Conservation (phyloP, 2,797 vertebrate genomes). For the Lepus oiostolus region DNA sequence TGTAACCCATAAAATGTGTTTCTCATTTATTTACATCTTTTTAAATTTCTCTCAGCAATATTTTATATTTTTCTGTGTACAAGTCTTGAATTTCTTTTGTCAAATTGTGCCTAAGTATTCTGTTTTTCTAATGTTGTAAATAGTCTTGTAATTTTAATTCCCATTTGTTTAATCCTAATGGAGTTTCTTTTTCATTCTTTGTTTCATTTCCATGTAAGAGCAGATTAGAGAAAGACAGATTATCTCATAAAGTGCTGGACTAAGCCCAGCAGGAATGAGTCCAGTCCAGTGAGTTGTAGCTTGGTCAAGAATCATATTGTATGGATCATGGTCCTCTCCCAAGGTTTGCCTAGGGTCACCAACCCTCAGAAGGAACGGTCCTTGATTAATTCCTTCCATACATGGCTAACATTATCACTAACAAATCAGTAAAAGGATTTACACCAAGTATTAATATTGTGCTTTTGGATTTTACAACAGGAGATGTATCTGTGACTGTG, state of each 20-base stretch:
- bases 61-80: neutral
- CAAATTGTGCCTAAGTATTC: constrained; percentile 39
- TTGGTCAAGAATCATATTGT: neutral
- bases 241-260: neutral
- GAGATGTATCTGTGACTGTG: constrained; percentile 4
- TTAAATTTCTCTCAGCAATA: neutral
- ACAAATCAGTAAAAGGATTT: constrained; percentile 19
- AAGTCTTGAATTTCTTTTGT: constrained; percentile 27
- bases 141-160: constrained; percentile 26
- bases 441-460: constrained; percentile 41
- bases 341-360: neutral
- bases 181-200: constrained; percentile 27
- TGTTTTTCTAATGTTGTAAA: constrained; percentile 27
- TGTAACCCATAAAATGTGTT: neutral
- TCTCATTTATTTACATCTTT: constrained; percentile 15
- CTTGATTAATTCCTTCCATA: neutral
- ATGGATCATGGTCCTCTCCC: neutral
- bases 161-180: neutral
- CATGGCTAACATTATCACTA: constrained; percentile 23
- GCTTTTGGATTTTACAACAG: constrained; percentile 61
- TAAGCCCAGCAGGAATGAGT: neutral
- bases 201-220: constrained; percentile 30
- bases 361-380: neutral
- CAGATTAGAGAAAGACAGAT: neutral
- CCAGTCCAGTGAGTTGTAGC: neutral